Percentiles rank a stretch among this genome's conserved stretches.
phyloP scores from a whole-genome alignment of 2,113 vertebrate genomes.

The Penelope pileata region DNA sequence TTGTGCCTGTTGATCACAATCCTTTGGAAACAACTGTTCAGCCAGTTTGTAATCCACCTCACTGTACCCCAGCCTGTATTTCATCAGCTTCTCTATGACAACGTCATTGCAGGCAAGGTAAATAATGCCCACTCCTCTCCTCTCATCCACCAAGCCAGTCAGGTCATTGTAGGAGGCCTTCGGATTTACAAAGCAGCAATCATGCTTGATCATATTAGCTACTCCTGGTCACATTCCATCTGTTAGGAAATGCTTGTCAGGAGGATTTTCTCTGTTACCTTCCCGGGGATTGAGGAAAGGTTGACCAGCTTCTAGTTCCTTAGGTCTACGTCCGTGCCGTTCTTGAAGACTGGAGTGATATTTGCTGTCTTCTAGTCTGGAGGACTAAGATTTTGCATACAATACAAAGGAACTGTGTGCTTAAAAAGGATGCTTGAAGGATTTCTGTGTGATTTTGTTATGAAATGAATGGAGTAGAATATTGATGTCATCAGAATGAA shows the following conservation, averaged over 20 bases:
- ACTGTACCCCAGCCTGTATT: neutral
- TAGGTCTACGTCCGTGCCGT: neutral
- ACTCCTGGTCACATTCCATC: neutral
- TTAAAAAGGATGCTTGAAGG: neutral
- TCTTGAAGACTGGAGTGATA: neutral
- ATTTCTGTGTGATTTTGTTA: neutral
- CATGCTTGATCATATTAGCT: neutral
- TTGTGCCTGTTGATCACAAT: neutral
- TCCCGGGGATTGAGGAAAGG: neutral
- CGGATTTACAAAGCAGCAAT: no score
- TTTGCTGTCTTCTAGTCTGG: neutral
- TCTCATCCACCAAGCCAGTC: neutral
- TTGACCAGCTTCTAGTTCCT: neutral
- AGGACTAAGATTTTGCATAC: neutral
- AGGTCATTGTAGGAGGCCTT: neutral
- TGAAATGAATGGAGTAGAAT: neutral
- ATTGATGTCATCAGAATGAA: fast-evolving
- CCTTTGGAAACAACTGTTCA: neutral
- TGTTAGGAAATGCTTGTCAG: neutral
- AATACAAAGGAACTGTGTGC: neutral
- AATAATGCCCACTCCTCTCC: neutral
- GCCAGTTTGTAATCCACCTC: neutral
- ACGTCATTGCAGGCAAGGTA: neutral
- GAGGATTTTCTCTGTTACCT: neutral
- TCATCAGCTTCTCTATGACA: neutral